A percentile compares a stretch with the other conserved stretches of the same genome.
Conservation (phyloP, 2,113 vertebrate genomes). For the Chiloscyllium plagiosum region DNA sequence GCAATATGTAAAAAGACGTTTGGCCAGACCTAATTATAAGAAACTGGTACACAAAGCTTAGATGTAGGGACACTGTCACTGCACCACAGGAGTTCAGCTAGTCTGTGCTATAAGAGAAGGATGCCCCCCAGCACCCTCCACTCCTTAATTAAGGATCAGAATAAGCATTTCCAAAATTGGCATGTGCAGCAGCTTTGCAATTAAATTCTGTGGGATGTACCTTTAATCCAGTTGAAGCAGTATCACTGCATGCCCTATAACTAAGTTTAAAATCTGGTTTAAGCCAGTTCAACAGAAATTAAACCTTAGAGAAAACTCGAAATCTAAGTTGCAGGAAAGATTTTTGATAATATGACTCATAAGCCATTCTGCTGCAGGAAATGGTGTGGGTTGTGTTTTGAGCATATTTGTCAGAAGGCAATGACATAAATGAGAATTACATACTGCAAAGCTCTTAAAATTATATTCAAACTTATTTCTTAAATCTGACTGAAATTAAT, state of each 20-base stretch:
- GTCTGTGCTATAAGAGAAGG: neutral
- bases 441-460: neutral
- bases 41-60: too few relatives aligned
- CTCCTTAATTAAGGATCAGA: neutral
- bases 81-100: neutral
- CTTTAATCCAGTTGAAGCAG: neutral
- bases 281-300: neutral
- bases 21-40: too few relatives aligned
- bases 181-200: neutral
- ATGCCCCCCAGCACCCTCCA: neutral
- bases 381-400: neutral
- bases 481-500: neutral
- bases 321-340: neutral
- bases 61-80: too few relatives aligned
- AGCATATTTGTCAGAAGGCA: neutral
- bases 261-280: conserved; percentile 1
- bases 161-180: neutral
- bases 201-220: neutral
- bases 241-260: neutral
- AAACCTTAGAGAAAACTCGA: conserved; percentile 1
- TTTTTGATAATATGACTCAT: neutral
- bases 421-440: neutral
- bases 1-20: too few relatives aligned
- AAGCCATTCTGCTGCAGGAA: neutral
- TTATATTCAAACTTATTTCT: neutral